A percentile compares a stretch with the other conserved stretches of the same genome.
These are phyloP conservation scores for Molossus alvarezi DNA, from an alignment of 2,797 vertebrate genomes.

Conservation along the genomic window DNA sequence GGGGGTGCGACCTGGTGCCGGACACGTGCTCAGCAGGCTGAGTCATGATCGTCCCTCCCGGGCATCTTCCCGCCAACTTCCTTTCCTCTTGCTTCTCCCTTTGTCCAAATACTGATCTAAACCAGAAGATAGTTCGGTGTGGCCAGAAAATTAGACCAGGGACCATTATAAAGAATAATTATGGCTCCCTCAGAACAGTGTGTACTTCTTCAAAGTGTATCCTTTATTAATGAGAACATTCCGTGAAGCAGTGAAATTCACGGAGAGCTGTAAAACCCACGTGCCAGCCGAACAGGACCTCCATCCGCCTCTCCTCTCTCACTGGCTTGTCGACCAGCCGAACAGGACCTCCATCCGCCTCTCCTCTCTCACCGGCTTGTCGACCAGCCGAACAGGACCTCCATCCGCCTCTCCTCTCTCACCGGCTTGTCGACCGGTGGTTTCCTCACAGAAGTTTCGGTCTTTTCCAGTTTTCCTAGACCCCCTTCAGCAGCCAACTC, in stretches of 20 bases:
- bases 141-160: background rate
- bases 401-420: background rate
- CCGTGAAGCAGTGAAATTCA: background rate
- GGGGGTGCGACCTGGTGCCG: background rate
- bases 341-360: background rate
- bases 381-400: background rate
- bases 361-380: background rate
- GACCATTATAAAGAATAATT: background rate
- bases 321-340: no score
- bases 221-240: background rate
- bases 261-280: background rate
- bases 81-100: background rate
- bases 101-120: background rate
- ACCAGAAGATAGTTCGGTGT: no score
- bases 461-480: background rate
- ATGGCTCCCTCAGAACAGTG: background rate
- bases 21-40: accelerated
- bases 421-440: background rate
- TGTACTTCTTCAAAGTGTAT: background rate
- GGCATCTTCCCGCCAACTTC: background rate
- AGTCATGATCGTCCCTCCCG: background rate
- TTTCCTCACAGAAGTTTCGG: background rate
- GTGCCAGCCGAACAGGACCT: background rate
- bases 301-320: background rate
- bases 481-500: background rate